Evolutionary conservation across 1,140 invertebrate genomes (phyloP).

Genomic region (Acromyrmex heyeri): DNA sequence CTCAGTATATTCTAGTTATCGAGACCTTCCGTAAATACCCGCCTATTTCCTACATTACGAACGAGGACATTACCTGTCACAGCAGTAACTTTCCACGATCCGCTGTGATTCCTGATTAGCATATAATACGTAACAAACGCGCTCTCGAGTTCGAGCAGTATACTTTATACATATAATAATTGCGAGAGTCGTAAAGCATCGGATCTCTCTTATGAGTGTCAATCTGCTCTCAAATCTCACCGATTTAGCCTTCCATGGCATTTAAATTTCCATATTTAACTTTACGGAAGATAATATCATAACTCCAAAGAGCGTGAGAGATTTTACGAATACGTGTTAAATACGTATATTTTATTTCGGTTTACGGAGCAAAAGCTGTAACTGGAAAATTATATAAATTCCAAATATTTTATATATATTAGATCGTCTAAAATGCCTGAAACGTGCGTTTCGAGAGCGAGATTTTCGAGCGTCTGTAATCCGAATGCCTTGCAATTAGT

Average conservation of each 20-base stretch:
- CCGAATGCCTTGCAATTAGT: constrained; percentile 34
- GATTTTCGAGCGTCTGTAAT: constrained; percentile 28
- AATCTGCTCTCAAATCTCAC: constrained; percentile 33
- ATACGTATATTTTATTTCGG: neutral
- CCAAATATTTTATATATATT: neutral
- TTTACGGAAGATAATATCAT: too few relatives aligned
- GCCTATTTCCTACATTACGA: constrained; percentile 10
- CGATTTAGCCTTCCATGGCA: too few relatives aligned
- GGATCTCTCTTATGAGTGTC: constrained; percentile 6
- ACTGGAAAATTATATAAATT: constrained; percentile 5
- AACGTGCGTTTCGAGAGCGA: neutral
- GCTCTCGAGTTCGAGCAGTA: neutral
- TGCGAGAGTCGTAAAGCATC: constrained; percentile 36
- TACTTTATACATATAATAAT: constrained; percentile 43
- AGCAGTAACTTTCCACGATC: neutral
- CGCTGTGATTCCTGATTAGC: constrained; percentile 9
- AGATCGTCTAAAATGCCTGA: neutral
- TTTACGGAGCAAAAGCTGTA: neutral
- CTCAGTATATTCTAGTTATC: constrained; percentile 16
- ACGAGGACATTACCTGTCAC: constrained; percentile 41
- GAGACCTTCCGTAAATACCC: neutral
- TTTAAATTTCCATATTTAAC: neutral
- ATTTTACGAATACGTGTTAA: neutral
- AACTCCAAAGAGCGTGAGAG: neutral
- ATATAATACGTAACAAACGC: constrained; percentile 17